Evolutionary conservation across 1,140 invertebrate genomes (phyloP), one percentile per base, ranked within the genome.

Genomic region (Hesperophylax magnus): DNA sequence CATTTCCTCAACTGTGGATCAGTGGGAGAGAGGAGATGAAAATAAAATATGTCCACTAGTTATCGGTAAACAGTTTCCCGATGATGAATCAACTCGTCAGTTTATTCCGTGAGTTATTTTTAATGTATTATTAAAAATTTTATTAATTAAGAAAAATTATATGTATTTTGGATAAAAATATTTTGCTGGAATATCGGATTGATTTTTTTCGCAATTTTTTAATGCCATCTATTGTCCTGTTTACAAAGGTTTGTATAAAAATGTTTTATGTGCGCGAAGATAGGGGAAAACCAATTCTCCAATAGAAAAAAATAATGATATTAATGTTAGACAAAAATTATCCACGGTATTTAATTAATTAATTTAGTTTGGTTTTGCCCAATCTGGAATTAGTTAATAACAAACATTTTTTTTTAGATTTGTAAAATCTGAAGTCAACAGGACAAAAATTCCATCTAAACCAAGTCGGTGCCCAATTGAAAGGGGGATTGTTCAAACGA

Each of bases 381-480:
- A 39, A 6, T 39, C 34, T 1, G 34, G 7, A 39, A 39, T 39
- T 39, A 39, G 5, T 8, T 39, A 39, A 39, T 5, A 1, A 39
- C 5, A 47, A 47, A 47, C 39, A 47, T 8, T 47, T 52, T 17
- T n/a, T 72, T 72, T 53, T 72, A 72, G 69, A 14, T 72, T 72
- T 18, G 14, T 54, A 5, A 53, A 72, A 72, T 61, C 6, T 1
- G 27, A 76, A 60, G 39, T 76, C 63, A 79, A 71, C 20, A 58
- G 78, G 24, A 79, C 72, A 77, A 81, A 81, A 53, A 47, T 67
- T 52, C 77, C 52, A 34, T 39, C 60, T 20, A 71, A 71, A 31
- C 80, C 84, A 69, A 92, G 91, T 84, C 86, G 88, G 75, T 93
- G 93, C 85, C 92, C 92, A 4, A 90, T 91, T 75, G 92, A 93